Evolutionary conservation across 2,888 invertebrate species (phyloP), one percentile per base, ranked within the genome.

Genomic region (Cheilosia grossa): DNA sequence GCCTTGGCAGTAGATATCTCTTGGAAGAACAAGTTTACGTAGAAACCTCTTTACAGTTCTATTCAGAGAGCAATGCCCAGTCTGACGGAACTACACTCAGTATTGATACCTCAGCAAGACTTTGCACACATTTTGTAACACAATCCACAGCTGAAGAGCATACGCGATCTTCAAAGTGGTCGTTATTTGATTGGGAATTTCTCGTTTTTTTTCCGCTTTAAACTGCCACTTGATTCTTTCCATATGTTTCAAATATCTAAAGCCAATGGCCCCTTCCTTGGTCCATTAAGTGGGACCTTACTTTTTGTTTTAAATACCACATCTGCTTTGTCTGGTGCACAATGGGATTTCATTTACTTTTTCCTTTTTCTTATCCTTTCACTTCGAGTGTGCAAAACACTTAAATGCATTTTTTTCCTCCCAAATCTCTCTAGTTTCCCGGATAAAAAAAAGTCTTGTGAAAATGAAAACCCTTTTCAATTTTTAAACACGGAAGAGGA

Each of bases 381-480:
- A 75, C 63, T 70, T 66, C 59, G 67, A 73, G 83, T 74, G 19
- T 21, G 75, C 61, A 56, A 67, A 80, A 77, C 85, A 81, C 81
- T 81, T 81, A 81, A 75, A 72, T 72, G 74, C 63, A 75, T 74
- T 83, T 73, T 10, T 66, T 61, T 40, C 33, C 47, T 59, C 19
- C 51, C 15, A 24, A 79, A 66, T 80, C 66, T 75, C 69, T 80
- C 69, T 72, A 70, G 80, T 83, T 75, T 66, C 64, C 61, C 37
- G 56, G 13, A 10, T 4, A 58, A 37, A 63, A 27, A 44, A 30
- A 37, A 47, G 59, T 66, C 59, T 75, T 75, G 80, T 75, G 64
- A 70, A 80, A 80, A 85, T 67, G 59, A 77, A 81, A 85, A 80
- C 66, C 82, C 75, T 81, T 81, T 85, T 81, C 72, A 81, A 85